Evolutionary conservation across 1,140 invertebrate genomes (phyloP), one percentile per base, ranked within the genome.

Genomic region (Oncopeltus fasciatus): DNA sequence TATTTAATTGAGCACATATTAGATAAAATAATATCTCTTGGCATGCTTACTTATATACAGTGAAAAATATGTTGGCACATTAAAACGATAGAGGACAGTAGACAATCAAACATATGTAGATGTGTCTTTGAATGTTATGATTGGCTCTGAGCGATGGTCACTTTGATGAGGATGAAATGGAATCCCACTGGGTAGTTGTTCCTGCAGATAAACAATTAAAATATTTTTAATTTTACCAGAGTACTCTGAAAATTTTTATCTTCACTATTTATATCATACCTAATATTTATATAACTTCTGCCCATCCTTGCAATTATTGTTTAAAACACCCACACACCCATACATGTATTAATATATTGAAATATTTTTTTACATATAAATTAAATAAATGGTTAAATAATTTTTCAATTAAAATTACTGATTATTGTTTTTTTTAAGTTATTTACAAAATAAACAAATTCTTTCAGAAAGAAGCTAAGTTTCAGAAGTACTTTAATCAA

Each of bases 91-190:
- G n/a, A n/a, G n/a, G n/a, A n/a, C n/a, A n/a, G n/a, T n/a, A n/a
- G n/a, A n/a, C 14, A 9, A 53, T 26, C 26, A 53, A 8, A 53
- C 49, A 53, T 53, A 53, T 8, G 49, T 53, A 9, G 49, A 53
- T 21, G 64, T 60, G 24, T 68, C 67, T 12, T 63, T 67, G 57
- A 69, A 67, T 11, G 66, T 65, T 24, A 69, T 69, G 57, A 67
- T 62, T 14, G 68, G 68, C 21, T 65, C 68, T 8, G 68, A 69
- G 27, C 64, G 57, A 46, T 67, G 64, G 12, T 62, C 64, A 14
- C 46, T 64, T 14, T 29, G 57, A 26, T 61, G 38, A 21, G 59
- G 29, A 33, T 38, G 28, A 12, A 56, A 24, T 14, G 31, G 53
- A 27, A 60, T 56, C 46, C 57, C 49, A n/a, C 59, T 47, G 12